These are phyloP conservation scores for Microcebus lehilahytsara DNA, from an alignment of 2,113 vertebrate species.

Conservation along the genomic window DNA sequence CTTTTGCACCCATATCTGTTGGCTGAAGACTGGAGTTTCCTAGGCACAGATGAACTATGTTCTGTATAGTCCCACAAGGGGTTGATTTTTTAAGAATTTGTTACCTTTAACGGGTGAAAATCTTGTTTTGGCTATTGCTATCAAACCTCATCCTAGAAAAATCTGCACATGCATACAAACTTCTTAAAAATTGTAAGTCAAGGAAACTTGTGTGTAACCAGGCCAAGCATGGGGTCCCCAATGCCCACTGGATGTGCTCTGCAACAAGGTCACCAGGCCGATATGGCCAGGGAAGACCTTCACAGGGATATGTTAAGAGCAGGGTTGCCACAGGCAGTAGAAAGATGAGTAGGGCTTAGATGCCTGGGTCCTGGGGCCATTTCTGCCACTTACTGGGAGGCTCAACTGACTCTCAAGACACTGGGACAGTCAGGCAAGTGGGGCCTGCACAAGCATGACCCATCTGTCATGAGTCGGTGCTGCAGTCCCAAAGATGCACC, in stretches of 20 bases:
- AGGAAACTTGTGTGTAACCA: not conserved
- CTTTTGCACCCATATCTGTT: fast-evolving
- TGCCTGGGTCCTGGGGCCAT: fast-evolving
- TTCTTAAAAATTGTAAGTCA: not conserved
- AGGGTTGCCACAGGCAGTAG: not conserved
- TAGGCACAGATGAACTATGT: not conserved
- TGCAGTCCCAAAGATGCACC: not conserved
- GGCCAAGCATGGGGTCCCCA: not conserved
- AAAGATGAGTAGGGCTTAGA: not conserved
- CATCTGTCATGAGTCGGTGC: no score
- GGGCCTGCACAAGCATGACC: not conserved
- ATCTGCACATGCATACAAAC: fast-evolving
- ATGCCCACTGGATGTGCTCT: fast-evolving
- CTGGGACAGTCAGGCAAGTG: fast-evolving
- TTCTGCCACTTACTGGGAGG: not conserved
- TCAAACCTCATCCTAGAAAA: not conserved
- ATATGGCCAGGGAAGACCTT: not conserved
- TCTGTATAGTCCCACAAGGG: not conserved
- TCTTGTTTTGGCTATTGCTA: not conserved
- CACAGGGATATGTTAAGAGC: fast-evolving
- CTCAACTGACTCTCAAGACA: not conserved
- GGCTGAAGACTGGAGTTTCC: not conserved
- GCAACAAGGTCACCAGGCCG: not conserved
- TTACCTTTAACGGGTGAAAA: not conserved
- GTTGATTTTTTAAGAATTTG: not conserved